Evolutionary conservation across 2,113 vertebrate genomes (phyloP).

Genomic region (Hymenochirus boettgeri): DNA sequence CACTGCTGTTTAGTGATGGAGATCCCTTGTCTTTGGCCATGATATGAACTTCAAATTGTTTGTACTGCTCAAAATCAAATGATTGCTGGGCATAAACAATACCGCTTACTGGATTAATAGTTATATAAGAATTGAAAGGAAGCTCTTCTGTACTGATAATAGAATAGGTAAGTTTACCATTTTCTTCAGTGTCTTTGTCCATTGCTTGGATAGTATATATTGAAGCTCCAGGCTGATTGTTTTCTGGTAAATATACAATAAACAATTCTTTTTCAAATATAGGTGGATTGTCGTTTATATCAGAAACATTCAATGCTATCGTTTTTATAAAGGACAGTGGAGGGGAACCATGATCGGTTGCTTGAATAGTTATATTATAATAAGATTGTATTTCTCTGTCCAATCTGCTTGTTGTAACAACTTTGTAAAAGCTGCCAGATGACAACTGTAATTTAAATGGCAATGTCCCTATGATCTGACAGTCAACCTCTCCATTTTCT

Average conservation of each 20-base stretch:
- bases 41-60: neutral
- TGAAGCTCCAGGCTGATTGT: conserved; percentile 60
- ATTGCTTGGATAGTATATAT: conserved; percentile 67
- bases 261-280: conserved; percentile 47
- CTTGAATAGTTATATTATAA: conserved; percentile 13
- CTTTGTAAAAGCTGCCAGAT: conserved; percentile 15
- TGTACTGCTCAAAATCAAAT: conserved; percentile 56
- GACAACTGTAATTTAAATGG: conserved; percentile 4
- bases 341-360: conserved; percentile 2
- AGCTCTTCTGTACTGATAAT: conserved; percentile 60
- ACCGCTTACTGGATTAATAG: conserved; percentile 42
- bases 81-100: conserved; percentile 33
- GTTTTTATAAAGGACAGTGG: conserved; percentile 6
- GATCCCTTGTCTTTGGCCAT: conserved; percentile 10
- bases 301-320: conserved; percentile 13
- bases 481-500: conserved; percentile 60
- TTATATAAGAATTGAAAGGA: conserved; percentile 64
- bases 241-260: conserved; percentile 40
- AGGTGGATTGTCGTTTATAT: conserved; percentile 24
- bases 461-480: neutral
- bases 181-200: conserved; percentile 74
- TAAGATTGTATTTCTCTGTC: conserved; percentile 18
- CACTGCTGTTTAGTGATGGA: conserved; percentile 19
- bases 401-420: conserved; percentile 18
- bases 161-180: conserved; percentile 73